These are phyloP conservation scores for Tenthredo mesomela DNA, from an alignment of 2,888 invertebrate genomes.

Conservation along the genomic window DNA sequence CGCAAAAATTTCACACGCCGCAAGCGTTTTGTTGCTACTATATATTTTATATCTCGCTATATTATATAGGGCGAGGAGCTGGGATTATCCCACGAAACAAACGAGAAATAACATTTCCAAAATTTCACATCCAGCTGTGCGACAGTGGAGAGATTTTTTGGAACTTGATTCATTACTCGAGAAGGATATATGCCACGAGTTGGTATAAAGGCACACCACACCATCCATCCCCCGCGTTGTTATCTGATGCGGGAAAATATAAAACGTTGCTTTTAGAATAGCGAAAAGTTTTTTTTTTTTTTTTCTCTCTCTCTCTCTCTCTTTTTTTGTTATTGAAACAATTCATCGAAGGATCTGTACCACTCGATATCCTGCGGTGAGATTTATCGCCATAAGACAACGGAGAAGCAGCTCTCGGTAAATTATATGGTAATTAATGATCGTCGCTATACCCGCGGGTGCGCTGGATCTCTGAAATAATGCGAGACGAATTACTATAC, in stretches of 20 bases:
- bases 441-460: slow-evolving; percentile 42
- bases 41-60: background rate
- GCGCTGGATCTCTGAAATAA: background rate
- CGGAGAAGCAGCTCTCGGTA: background rate
- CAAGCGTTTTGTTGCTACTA: background rate
- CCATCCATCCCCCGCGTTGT: too few relatives aligned
- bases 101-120: background rate
- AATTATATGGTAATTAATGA: slow-evolving; percentile 30
- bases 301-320: background rate
- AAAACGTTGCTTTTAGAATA: background rate
- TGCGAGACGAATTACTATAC: background rate
- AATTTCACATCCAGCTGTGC: too few relatives aligned
- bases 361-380: slow-evolving; percentile 18
- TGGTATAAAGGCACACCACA: too few relatives aligned
- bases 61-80: background rate
- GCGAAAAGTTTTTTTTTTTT: background rate
- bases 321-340: background rate
- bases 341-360: slow-evolving; percentile 24
- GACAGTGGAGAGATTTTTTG: background rate
- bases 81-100: background rate
- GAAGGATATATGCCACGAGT: too few relatives aligned
- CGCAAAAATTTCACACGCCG: background rate
- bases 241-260: background rate
- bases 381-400: slow-evolving; percentile 25
- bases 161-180: too few relatives aligned